A percentile compares a stretch with the other conserved stretches of the same genome.
Conservation (phyloP, 2,113 vertebrate genomes). For the Oreochromis spilurus region DNA sequence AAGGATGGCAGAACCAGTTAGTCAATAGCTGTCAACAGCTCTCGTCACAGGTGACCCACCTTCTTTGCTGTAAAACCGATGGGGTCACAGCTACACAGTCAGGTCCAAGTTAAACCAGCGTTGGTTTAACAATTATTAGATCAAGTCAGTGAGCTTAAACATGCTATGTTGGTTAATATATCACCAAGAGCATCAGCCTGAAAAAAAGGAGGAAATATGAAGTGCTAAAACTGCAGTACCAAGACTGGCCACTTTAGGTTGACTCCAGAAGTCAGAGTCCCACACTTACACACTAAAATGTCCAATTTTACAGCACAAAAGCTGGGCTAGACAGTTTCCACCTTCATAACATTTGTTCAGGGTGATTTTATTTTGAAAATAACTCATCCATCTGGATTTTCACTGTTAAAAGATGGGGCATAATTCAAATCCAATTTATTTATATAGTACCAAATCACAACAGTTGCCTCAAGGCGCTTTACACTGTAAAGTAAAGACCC, state of each 20-base stretch:
- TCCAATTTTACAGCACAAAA: accelerated
- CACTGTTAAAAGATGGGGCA: accelerated
- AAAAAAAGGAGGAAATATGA: background rate
- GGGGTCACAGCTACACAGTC: background rate
- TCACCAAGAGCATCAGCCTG: background rate
- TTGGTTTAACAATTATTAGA: background rate
- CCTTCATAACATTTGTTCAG: background rate
- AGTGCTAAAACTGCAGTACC: background rate
- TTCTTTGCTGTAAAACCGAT: accelerated
- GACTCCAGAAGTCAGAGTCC: background rate
- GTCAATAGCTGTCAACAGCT: background rate
- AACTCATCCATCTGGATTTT: background rate
- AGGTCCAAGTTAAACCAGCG: background rate
- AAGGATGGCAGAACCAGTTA: background rate
- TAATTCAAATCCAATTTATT: background rate
- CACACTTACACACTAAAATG: background rate
- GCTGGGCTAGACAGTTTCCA: background rate
- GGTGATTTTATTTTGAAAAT: background rate
- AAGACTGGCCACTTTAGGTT: background rate
- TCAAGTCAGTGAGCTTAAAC: background rate
- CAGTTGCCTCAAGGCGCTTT: accelerated
- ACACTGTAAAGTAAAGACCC: background rate
- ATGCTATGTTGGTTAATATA: background rate
- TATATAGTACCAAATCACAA: background rate
- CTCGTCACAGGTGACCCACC: accelerated